Evolutionary conservation across 2,113 vertebrate genomes (phyloP), one percentile per base, ranked within the genome.

Genomic region (Bombycilla garrulus): DNA sequence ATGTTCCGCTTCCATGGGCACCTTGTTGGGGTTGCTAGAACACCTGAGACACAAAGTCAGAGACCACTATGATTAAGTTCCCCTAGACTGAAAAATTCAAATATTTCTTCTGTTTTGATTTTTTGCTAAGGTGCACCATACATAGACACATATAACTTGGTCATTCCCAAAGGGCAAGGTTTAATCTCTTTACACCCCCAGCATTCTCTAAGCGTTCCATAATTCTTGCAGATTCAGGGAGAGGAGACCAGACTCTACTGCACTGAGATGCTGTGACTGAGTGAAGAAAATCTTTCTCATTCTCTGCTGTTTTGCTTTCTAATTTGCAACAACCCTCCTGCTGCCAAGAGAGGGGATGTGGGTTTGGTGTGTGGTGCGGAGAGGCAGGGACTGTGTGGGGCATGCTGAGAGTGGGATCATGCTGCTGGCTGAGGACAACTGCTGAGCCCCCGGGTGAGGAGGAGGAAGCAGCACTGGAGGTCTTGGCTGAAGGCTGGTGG

Each of bases 381-480:
- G 54, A 65, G 10, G 16, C 7, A 29, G 73, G 44, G 22, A 36
- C 50, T 4, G 0, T 11, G 21, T 65, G 36, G 40, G 15, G 3
- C 40, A 33, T 28, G 17, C 12, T 33, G 73, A 65, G 14, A 0
- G 0, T 51, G 45, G 23, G 6, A 7, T 35, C 2, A 1, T 57
- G 70, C 21, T 74, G n/a, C 47, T 57, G 36, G 28, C 24, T 36
- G 51, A 70, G 22, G 33, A 58, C 5, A 21, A 19, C n/a, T 83
- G 40, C 44, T 64, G 54, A 81, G 45, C 3, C 8, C 10, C 24
- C 12, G 77, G 8, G 28, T n/a, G 11, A 24, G 35, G 45, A 80
- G 50, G n/a, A 92, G 35, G n/a, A 82, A 44, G 5, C 35, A 12
- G 17, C 11, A 20, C 31, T 21, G 26, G 8, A 22, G 24, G 24